Percentiles rank a stretch among this genome's conserved stretches.
phyloP scores from a whole-genome alignment of 2,113 vertebrate species.

The Crotalus viridis region DNA sequence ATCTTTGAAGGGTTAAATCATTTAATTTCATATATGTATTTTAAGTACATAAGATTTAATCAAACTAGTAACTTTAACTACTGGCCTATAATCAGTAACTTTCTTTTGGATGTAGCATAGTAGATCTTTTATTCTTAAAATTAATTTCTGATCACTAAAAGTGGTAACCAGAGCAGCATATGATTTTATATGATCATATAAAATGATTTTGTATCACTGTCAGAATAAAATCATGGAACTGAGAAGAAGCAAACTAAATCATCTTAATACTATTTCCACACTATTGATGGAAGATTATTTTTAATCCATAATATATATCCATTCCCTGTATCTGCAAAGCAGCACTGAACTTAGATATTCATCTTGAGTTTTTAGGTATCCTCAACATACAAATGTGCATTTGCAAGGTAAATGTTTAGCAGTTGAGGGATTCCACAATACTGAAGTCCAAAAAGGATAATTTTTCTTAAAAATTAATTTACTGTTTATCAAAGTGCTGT shows the following conservation, averaged over 20 bases:
- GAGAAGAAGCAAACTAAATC: background rate
- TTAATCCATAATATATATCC: background rate
- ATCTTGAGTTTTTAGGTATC: background rate
- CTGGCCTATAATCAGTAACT: background rate
- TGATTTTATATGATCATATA: background rate
- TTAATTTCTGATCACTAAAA: background rate
- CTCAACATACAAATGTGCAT: background rate
- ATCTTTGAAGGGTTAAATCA: background rate
- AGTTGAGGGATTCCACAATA: background rate
- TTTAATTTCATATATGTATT: background rate
- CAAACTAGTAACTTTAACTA: background rate
- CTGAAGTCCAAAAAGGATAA: background rate
- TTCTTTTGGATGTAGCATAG: background rate
- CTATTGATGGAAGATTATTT: background rate
- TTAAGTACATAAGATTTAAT: background rate
- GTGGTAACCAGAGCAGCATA: background rate
- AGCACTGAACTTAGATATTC: background rate
- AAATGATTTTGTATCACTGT: background rate
- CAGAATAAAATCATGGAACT: background rate
- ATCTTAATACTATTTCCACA: background rate
- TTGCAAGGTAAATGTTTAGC: background rate
- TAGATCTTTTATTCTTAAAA: background rate
- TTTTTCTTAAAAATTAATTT: background rate
- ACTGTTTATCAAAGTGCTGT: background rate
- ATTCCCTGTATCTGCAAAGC: background rate